phyloP scores from a whole-genome alignment of 1,140 invertebrate species.

The Formica exsecta region DNA sequence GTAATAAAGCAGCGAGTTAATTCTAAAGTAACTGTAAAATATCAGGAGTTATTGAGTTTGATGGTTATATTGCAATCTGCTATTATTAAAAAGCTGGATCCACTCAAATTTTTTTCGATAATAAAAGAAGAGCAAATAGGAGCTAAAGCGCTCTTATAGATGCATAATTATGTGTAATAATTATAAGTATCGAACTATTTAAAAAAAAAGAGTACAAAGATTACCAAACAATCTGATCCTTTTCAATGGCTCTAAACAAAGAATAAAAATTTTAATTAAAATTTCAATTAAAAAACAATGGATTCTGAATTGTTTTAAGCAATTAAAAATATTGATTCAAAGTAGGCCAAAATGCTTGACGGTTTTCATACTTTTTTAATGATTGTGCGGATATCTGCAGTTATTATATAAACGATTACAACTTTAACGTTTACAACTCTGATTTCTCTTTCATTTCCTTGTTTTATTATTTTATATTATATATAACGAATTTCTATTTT shows the following conservation, averaged over 20 bases:
- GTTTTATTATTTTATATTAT: neutral
- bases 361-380: neutral
- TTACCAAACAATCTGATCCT: neutral
- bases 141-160: neutral
- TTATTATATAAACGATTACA: neutral
- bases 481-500: neutral
- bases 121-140: neutral
- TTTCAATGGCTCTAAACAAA: neutral
- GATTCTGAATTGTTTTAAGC: neutral
- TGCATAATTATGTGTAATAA: neutral
- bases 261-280: neutral
- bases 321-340: neutral
- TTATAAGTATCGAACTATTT: neutral
- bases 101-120: neutral
- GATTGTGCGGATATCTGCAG: neutral
- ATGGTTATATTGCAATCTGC: neutral
- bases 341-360: neutral
- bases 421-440: neutral
- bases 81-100: neutral
- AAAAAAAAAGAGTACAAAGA: neutral
- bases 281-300: conserved; percentile 12
- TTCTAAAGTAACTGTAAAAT: neutral
- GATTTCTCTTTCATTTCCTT: neutral
- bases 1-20: conserved; percentile 28
- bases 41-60: conserved; percentile 4